A percentile compares a stretch with the other conserved stretches of the same genome.
Evolutionary conservation across 2,888 invertebrate genomes (phyloP).

Genomic region (Neoaliturus tenellus): DNA sequence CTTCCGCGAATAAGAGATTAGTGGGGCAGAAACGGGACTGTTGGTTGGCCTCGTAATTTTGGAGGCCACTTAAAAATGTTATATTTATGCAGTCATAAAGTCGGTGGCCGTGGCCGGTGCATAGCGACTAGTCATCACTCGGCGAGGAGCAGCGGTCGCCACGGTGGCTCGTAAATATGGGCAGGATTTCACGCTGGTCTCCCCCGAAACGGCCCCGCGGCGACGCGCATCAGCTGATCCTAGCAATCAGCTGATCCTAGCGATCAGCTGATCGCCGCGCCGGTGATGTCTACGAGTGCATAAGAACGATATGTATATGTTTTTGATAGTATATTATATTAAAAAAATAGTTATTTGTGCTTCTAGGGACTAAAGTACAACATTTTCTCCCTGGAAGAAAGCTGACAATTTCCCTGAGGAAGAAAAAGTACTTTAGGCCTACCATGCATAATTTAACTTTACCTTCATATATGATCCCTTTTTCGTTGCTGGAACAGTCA

Average conservation of each 20-base stretch:
- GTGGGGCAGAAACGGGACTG: not conserved
- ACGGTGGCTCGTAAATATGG: not conserved
- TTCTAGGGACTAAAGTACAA: too few species aligned
- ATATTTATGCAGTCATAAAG: slow-evolving; percentile 2
- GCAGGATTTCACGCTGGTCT: not conserved
- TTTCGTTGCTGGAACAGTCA: too few species aligned
- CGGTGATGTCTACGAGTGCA: too few species aligned
- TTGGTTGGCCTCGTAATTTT: not conserved
- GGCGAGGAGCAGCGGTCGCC: not conserved
- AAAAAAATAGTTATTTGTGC: too few species aligned
- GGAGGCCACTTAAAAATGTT: not conserved
- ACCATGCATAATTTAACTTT: too few species aligned
- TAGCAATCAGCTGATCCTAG: too few species aligned
- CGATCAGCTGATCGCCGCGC: not conserved
- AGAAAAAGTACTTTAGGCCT: too few species aligned
- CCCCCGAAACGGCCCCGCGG: not conserved
- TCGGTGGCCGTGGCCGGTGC: not conserved
- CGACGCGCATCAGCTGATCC: not conserved
- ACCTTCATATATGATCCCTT: too few species aligned
- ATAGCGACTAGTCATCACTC: not conserved
- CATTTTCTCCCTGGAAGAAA: too few species aligned
- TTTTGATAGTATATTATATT: too few species aligned
- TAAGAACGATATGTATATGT: too few species aligned
- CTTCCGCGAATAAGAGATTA: not conserved
- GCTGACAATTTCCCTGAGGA: too few species aligned